Percentiles rank a stretch among this genome's conserved stretches.
phyloP scores from a whole-genome alignment of 2,888 invertebrate species.

The Elmis aenea region DNA sequence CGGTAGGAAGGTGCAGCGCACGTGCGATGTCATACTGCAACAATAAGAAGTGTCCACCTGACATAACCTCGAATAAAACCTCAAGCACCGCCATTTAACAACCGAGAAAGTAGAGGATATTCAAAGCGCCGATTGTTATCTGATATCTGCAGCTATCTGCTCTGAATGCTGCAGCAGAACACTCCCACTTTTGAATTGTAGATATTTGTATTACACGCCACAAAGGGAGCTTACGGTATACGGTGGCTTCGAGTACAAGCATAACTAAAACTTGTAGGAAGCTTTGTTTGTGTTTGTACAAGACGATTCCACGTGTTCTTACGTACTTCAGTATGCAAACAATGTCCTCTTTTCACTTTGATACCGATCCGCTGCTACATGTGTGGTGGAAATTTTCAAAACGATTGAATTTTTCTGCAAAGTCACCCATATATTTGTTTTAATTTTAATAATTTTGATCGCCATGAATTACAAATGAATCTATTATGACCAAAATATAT shows the following conservation, averaged over 20 bases:
- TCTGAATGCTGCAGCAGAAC: slow-evolving; percentile 22
- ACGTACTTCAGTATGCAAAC: slow-evolving; percentile 22
- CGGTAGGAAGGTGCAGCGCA: slow-evolving; percentile 6
- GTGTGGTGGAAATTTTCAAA: too few relatives aligned
- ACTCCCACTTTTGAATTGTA: slow-evolving; percentile 23
- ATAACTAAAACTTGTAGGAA: slow-evolving; percentile 18
- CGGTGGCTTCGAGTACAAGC: slow-evolving; percentile 18
- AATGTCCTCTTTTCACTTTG: slow-evolving; percentile 20
- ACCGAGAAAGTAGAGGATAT: slow-evolving; percentile 17
- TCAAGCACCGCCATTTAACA: slow-evolving; percentile 12
- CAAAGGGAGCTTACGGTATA: slow-evolving; percentile 17
- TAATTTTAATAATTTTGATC: too few relatives aligned
- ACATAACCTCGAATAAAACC: slow-evolving; percentile 9
- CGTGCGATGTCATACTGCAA: slow-evolving; percentile 9
- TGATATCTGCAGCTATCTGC: slow-evolving; percentile 28
- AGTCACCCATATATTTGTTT: too few relatives aligned
- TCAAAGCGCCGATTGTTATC: slow-evolving; percentile 27
- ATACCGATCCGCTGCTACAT: slow-evolving; percentile 14
- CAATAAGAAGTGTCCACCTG: slow-evolving; percentile 11
- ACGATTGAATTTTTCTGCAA: too few relatives aligned
- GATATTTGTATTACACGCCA: slow-evolving; percentile 21
- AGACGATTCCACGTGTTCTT: slow-evolving; percentile 18
- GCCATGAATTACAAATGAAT: too few relatives aligned
- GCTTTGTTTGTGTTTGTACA: slow-evolving; percentile 21
- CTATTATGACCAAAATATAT: too few relatives aligned